A percentile compares a stretch with the other conserved stretches of the same genome.
Evolutionary conservation across 2,888 invertebrate species (phyloP).

Genomic region (Schizaphis graminum): DNA sequence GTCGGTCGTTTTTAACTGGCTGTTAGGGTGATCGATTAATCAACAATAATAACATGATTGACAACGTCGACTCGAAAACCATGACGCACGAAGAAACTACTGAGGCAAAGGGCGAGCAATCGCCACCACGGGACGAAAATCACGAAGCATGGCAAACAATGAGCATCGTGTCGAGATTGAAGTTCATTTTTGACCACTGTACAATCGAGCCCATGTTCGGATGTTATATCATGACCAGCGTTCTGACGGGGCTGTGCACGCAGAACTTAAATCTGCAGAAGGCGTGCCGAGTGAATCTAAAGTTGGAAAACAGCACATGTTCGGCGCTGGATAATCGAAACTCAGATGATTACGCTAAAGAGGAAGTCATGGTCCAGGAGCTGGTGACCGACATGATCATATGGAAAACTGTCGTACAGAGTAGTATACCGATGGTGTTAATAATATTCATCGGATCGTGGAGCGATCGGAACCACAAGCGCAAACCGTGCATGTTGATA

Average conservation of each 20-base stretch:
- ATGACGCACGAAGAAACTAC: background rate
- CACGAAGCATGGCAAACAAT: constrained; percentile 25
- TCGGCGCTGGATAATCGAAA: constrained; percentile 82
- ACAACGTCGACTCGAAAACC: background rate
- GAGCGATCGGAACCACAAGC: constrained; percentile 75
- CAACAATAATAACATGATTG: background rate
- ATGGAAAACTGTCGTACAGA: constrained; percentile 89
- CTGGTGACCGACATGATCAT: constrained; percentile 85
- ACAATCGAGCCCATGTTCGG: constrained; percentile 84
- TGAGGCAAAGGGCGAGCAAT: background rate
- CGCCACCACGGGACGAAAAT: background rate
- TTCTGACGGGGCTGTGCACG: constrained; percentile 81
- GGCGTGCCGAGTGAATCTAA: constrained; percentile 86
- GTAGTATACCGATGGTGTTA: constrained; percentile 83
- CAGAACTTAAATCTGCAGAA: constrained; percentile 89
- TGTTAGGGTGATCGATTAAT: background rate
- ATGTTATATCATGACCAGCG: constrained; percentile 79
- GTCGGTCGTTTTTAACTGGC: background rate
- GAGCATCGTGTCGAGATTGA: constrained; percentile 66
- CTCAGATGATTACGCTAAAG: constrained; percentile 77
- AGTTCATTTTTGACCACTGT: constrained; percentile 76
- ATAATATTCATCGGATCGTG: constrained; percentile 85
- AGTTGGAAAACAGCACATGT: constrained; percentile 80
- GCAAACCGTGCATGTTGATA: constrained; percentile 86
- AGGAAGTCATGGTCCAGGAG: constrained; percentile 79